These are phyloP conservation scores for Melanaphis sacchari DNA, from an alignment of 1,140 invertebrate genomes.

Conservation along the genomic window DNA sequence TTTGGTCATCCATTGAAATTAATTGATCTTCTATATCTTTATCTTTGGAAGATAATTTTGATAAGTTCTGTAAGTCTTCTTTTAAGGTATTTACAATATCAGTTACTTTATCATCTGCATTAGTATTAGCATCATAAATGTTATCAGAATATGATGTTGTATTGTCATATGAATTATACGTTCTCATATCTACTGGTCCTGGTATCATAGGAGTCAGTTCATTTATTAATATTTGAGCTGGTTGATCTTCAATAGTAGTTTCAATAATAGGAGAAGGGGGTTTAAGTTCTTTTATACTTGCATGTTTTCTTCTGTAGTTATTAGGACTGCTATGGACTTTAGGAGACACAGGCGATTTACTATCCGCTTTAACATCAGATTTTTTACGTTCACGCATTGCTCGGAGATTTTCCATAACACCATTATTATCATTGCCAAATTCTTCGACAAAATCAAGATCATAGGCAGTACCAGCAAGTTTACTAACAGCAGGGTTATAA, in stretches of 20 bases:
- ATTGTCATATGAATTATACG: conserved; percentile 70
- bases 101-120: conserved; percentile 38
- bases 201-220: conserved; percentile 74
- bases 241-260: conserved; percentile 57
- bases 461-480: conserved; percentile 85
- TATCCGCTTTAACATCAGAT: conserved; percentile 76
- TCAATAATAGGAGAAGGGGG: conserved; percentile 60
- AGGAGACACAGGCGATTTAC: conserved; percentile 64
- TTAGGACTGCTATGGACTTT: conserved; percentile 60
- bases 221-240: conserved; percentile 60
- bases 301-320: conserved; percentile 62
- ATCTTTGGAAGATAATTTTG: conserved; percentile 41
- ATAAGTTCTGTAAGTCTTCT: conserved; percentile 12
- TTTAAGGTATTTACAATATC: conserved; percentile 40
- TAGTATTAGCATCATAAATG: conserved; percentile 13
- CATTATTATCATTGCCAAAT: conserved; percentile 67
- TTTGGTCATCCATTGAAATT: conserved; percentile 8
- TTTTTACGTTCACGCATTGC: conserved; percentile 81
- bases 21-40: conserved; percentile 60
- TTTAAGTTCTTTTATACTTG: conserved; percentile 60
- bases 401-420: conserved; percentile 74
- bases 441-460: conserved; percentile 88
- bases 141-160: conserved; percentile 19
- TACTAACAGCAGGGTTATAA: conserved; percentile 67
- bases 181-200: conserved; percentile 86